Base-by-base conservation (phyloP, 2,888 invertebrate genomes). In the Sinelater perroti region DNA sequence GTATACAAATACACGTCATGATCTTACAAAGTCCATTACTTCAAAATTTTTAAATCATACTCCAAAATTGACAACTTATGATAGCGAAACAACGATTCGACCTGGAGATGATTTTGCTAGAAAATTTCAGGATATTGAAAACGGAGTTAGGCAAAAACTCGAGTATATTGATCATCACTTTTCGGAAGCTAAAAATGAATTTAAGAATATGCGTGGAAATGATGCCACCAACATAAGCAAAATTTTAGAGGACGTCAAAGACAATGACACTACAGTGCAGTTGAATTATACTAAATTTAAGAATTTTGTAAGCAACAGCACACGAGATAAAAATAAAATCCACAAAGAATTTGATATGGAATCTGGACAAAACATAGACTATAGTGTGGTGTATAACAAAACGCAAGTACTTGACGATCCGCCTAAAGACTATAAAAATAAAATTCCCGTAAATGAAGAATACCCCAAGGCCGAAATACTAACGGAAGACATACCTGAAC, bases 91-190 rank as follows among this genome's bases (percentile, higher is more conserved):
- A 26, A 84, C 84, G 6, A 85, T 84, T n/a, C 83, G 83, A 8
- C 80, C 78, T 70, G 79, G 81, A 46, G 78, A 80, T 50, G 79
- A 78, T 61, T 84, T 84, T 61, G 85, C 85, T 67, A 78, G 81
- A 63, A 82, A 81, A 65, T 82, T 76, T 67, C 75, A 80, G 61
- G 77, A 81, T 68, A 79, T 85, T 57, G 81, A 83, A 14, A 77
- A 80, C 49, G 82, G 82, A 68, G 82, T 85, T 60, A 79, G 79
- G 59, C 81, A 82, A 67, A 81, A 82, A 56, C 74, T 84, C 21
- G 72, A 72, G 33, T 68, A 73, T 18, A 63, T 68, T 5, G 68
- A 67, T 26, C 33, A 65, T 30, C 54, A 56, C 33, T 56, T 54
- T 21, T 3, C 33, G 7, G 21, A 58, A 26, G 42, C 57, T 38